Base-by-base conservation (phyloP, 2,888 invertebrate genomes). In the Mycalesis mineus region DNA sequence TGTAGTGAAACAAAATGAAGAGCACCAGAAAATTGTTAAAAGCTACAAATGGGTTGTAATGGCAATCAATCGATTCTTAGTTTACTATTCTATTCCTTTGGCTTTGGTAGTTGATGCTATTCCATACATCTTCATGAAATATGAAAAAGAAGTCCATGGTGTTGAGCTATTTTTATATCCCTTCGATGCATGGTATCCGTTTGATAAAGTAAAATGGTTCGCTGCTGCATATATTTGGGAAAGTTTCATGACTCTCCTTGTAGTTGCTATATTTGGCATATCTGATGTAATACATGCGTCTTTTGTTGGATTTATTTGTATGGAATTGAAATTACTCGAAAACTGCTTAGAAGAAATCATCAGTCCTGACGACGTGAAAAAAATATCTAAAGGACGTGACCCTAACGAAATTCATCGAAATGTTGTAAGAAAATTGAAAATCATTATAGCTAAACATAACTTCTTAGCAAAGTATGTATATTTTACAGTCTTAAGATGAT, bases 161-260 rank as follows among this genome's bases (percentile, higher is more conserved):
- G 37, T 40, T 28, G 68, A 73, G 40, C 75, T 78, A 33, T 62
- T 77, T 63, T 68, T 84, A 7, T 86, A 80, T 53, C 88, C 87
- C 0, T 80, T 80, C 40, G 84, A 86, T 58, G 86, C 82, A 6
- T 86, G 85, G 86, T 88, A 88, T 58, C 88, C 87, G 9, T 87
- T 87, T 54, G 78, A 85, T 58, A 85, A 84, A 67, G 67, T 77
- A 0, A 70, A 78, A 59, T 85, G 80, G 80, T 88, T 82, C 64
- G 74, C 75, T 40, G 58, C 65, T n/a, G 77, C 70, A 1, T 88
- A 87, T 31, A 44, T 75, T 3, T 86, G 85, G 84, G 88, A 88
- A 64, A 72, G 80, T 54, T 68, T 76, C 1, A 82, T 82, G 77
- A 84, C 85, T 0, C 76, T 72, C 2, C 47, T 82, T 0, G 81